These are phyloP conservation scores for Dendrophyllia cribrosa DNA, from an alignment of 64 coral and sea anemone species.

Conservation along the genomic window DNA sequence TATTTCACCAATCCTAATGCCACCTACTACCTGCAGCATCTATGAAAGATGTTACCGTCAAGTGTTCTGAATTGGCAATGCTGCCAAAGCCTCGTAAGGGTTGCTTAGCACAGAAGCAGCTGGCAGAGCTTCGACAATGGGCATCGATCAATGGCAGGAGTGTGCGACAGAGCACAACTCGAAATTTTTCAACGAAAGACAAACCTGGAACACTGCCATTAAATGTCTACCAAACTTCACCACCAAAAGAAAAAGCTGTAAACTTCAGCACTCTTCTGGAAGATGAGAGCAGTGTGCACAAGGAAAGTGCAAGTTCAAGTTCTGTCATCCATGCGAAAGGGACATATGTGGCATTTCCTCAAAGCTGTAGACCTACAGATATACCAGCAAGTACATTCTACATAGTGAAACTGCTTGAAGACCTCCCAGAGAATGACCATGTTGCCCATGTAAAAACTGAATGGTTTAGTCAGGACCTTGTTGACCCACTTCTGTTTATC, in stretches of 20 bases:
- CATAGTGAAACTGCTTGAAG: conserved; percentile 5
- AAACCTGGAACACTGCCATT: conserved; percentile 60
- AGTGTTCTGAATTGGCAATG: conserved; percentile 31
- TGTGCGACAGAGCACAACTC: conserved; percentile 31
- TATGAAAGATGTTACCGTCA: conserved; percentile 21
- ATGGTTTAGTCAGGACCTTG: conserved; percentile 48
- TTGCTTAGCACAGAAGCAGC: conserved; percentile 37
- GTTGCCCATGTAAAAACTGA: conserved; percentile 19
- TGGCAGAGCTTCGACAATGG: conserved; percentile 18
- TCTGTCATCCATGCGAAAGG: background rate
- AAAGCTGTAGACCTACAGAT: conserved; percentile 15
- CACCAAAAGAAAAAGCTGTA: conserved; percentile 39
- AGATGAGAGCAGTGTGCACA: conserved; percentile 21
- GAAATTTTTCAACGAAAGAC: conserved; percentile 48
- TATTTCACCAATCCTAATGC: too few species aligned
- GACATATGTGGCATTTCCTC: conserved; percentile 31
- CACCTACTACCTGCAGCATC: too few species aligned
- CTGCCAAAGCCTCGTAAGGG: conserved; percentile 17
- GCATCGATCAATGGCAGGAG: conserved; percentile 28
- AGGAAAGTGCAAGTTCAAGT: background rate
- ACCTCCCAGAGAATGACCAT: conserved; percentile 47
- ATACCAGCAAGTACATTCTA: conserved; percentile 35
- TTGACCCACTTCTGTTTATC: conserved; percentile 54
- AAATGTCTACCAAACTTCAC: conserved; percentile 40
- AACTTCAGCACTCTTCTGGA: conserved; percentile 36